A percentile compares a stretch with the other conserved stretches of the same genome.
phyloP scores from a whole-genome alignment of 2,113 vertebrate species.

The Irena cyanogastra region DNA sequence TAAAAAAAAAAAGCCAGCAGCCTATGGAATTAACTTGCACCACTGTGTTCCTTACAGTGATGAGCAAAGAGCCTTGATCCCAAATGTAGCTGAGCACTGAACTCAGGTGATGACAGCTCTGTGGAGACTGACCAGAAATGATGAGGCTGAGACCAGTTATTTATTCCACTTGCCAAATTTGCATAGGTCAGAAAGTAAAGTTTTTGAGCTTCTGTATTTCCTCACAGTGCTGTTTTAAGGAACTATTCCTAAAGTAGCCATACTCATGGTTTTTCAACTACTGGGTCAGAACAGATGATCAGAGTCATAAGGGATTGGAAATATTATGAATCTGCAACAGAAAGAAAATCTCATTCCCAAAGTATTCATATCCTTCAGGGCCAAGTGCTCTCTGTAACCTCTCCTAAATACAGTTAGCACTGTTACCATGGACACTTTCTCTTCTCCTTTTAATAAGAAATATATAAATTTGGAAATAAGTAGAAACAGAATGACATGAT shows the following conservation, averaged over 20 bases:
- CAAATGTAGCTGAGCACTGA: background rate
- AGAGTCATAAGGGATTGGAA: background rate
- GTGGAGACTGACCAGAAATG: background rate
- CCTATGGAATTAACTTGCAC: background rate
- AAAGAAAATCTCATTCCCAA: background rate
- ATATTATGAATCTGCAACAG: background rate
- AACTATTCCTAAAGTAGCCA: background rate
- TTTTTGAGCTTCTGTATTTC: background rate
- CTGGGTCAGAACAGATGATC: background rate
- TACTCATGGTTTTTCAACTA: background rate
- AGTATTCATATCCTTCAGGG: background rate
- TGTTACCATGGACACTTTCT: background rate
- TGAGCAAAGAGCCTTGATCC: background rate
- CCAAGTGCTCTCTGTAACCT: background rate
- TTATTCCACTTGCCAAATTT: background rate
- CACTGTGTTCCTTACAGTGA: background rate
- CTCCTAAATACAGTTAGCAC: background rate
- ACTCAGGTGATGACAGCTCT: background rate
- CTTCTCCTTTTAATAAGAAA: background rate
- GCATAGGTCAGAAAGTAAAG: background rate
- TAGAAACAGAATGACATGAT: background rate
- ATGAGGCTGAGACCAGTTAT: background rate
- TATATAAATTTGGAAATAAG: background rate
- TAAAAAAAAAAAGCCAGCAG: background rate
- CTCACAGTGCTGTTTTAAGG: background rate